Conservation (phyloP, 2,888 invertebrate species). For the Chrysina gloriosa region DNA sequence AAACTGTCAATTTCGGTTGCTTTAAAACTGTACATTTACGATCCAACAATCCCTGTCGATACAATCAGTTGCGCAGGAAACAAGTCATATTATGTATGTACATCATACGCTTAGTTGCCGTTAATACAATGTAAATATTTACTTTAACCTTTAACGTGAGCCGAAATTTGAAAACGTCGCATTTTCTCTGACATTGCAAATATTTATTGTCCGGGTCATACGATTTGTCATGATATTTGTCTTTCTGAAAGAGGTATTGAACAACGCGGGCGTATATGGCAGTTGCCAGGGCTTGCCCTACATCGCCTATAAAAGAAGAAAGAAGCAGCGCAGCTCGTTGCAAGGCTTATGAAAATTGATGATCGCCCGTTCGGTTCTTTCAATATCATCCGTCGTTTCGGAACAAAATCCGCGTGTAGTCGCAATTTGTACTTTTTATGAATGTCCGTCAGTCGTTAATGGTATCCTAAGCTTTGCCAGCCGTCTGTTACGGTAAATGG, state of each 20-base stretch:
- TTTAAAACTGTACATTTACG: too few species aligned
- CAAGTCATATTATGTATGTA: neutral
- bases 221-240: constrained; percentile 68
- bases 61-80: neutral
- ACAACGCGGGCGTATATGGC: constrained; percentile 66
- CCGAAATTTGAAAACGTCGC: constrained; percentile 76
- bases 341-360: constrained; percentile 72
- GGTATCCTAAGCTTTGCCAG: constrained; percentile 71
- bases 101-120: neutral
- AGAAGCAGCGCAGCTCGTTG: constrained; percentile 61
- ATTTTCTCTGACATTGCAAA: constrained; percentile 76
- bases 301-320: constrained; percentile 66
- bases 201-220: constrained; percentile 71
- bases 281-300: too few species aligned
- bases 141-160: constrained; percentile 79
- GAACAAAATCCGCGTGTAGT: constrained; percentile 71
- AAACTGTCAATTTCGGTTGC: too few species aligned
- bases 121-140: constrained; percentile 40
- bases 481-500: constrained; percentile 64
- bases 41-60: neutral
- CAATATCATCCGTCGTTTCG: constrained; percentile 69
- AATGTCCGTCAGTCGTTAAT: constrained; percentile 67
- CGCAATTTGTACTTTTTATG: constrained; percentile 67
- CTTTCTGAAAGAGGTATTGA: constrained; percentile 70
- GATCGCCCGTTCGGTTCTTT: constrained; percentile 70